These are phyloP conservation scores for Albula glossodonta DNA, from an alignment of 2,113 vertebrate species.

Conservation along the genomic window DNA sequence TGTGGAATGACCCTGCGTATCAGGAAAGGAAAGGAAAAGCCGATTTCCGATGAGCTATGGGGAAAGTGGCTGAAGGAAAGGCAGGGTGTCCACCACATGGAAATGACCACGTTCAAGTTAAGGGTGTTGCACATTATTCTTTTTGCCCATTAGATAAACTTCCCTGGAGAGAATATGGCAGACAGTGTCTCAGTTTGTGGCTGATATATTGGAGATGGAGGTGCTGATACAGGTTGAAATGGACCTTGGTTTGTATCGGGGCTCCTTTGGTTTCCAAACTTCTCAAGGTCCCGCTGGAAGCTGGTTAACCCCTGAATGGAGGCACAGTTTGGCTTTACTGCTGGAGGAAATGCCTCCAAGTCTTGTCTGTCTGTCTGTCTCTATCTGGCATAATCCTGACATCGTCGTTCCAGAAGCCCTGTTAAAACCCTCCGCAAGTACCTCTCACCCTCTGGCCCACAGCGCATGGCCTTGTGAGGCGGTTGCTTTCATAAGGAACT, in stretches of 20 bases:
- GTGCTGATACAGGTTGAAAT: slow-evolving; percentile 22
- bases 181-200: slow-evolving; percentile 26
- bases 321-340: background rate
- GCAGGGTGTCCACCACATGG: slow-evolving; percentile 30
- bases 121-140: slow-evolving; percentile 49
- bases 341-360: background rate
- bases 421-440: background rate
- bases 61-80: slow-evolving; percentile 30
- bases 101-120: slow-evolving; percentile 36
- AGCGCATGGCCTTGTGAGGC: background rate
- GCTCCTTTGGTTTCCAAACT: background rate
- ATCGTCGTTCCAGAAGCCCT: background rate
- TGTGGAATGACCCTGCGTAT: background rate
- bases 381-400: background rate
- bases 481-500: background rate
- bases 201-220: slow-evolving; percentile 31
- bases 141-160: slow-evolving; percentile 47
- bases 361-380: background rate
- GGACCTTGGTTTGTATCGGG: slow-evolving; percentile 10
- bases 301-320: background rate
- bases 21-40: slow-evolving; percentile 13
- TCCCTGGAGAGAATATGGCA: slow-evolving; percentile 37
- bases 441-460: background rate
- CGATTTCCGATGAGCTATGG: slow-evolving; percentile 26
- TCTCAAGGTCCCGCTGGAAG: background rate